A percentile compares a stretch with the other conserved stretches of the same genome.
phyloP scores from a whole-genome alignment of 2,113 vertebrate genomes.

The Struthidea cinerea region DNA sequence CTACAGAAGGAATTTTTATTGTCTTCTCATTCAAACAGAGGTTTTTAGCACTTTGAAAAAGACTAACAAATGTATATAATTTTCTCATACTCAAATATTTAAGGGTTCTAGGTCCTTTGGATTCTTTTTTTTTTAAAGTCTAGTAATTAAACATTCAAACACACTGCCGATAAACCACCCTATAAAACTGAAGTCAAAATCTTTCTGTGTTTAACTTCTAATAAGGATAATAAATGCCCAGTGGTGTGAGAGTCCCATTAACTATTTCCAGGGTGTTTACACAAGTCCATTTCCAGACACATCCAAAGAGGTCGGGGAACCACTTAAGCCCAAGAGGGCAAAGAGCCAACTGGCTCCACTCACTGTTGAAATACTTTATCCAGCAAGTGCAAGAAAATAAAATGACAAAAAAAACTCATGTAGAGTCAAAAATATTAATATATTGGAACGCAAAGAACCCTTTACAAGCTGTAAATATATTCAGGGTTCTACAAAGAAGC shows the following conservation, averaged over 20 bases:
- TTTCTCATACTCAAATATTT: background rate
- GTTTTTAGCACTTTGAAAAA: background rate
- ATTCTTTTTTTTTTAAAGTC: background rate
- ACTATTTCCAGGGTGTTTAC: background rate
- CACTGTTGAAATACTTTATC: slow-evolving; percentile 20
- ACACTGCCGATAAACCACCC: background rate
- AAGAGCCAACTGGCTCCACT: slow-evolving; percentile 46
- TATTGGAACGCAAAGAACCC: background rate
- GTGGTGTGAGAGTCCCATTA: background rate
- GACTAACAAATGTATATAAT: background rate
- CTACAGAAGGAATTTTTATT: background rate
- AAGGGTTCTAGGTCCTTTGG: background rate
- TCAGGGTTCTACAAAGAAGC: background rate
- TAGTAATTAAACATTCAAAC: background rate
- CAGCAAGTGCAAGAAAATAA: slow-evolving; percentile 41
- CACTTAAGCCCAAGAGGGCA: slow-evolving; percentile 13
- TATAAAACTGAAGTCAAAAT: background rate
- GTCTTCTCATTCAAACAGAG: background rate
- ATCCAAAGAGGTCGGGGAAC: background rate
- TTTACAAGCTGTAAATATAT: slow-evolving; percentile 32
- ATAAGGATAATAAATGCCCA: background rate
- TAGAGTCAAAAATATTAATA: slow-evolving; percentile 52
- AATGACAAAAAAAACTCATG: slow-evolving; percentile 4
- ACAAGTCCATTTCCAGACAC: background rate
- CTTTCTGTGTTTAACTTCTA: background rate